Conservation (phyloP, 2,797 vertebrate genomes). For the Mormyrus proboscirostris region DNA sequence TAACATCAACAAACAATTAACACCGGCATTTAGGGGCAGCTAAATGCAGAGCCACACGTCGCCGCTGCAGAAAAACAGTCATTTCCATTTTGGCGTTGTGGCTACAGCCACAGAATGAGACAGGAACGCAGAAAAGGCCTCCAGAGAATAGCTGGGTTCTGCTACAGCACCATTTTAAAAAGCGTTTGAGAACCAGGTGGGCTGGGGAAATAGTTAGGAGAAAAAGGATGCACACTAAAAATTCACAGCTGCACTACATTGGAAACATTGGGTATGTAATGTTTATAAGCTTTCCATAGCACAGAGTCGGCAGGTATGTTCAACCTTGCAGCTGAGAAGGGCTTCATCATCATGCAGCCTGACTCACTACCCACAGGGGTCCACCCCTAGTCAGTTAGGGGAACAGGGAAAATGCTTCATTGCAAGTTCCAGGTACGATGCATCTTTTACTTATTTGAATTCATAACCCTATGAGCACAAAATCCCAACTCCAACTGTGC, state of each 20-base stretch:
- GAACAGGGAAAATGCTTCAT: background rate
- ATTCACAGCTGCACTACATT: background rate
- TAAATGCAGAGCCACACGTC: background rate
- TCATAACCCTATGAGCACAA: background rate
- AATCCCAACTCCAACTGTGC: background rate
- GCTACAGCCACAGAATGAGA: background rate
- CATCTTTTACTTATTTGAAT: background rate
- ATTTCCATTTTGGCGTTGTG: constrained; percentile 11
- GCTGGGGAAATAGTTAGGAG: background rate
- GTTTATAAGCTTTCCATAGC: background rate
- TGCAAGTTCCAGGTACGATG: background rate
- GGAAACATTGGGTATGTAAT: background rate
- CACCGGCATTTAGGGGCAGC: constrained; percentile 12
- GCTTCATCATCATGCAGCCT: constrained; percentile 3
- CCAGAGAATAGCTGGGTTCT: background rate
- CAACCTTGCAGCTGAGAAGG: background rate
- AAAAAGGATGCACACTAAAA: background rate
- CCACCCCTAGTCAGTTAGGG: background rate
- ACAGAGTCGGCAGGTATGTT: background rate
- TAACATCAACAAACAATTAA: constrained; percentile 32
- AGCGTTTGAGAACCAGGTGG: background rate
- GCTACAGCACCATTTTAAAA: background rate
- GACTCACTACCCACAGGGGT: background rate
- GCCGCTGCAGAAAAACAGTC: constrained; percentile 9
- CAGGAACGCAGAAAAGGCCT: background rate